These are phyloP conservation scores for Virgularia gustaviana DNA, from an alignment of 92 coral and sea anemone genomes.

Conservation along the genomic window DNA sequence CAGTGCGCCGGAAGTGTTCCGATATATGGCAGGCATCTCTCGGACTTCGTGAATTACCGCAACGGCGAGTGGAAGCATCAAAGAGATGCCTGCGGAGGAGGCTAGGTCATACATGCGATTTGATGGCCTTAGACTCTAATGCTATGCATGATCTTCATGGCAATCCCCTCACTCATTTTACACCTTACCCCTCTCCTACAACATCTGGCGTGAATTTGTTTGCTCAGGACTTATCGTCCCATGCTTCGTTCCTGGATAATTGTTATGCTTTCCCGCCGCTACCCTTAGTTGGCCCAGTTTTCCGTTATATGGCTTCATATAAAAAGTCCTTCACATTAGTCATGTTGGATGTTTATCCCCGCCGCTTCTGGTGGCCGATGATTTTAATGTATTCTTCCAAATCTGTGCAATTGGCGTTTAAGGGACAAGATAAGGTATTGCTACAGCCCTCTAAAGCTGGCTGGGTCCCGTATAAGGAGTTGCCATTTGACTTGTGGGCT, in stretches of 20 bases:
- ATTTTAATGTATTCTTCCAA: not conserved
- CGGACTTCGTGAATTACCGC: no score
- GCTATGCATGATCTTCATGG: no score
- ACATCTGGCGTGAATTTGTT: slow-evolving; percentile 21
- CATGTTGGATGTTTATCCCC: slow-evolving; percentile 9
- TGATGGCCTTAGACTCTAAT: no score
- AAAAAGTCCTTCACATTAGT: slow-evolving; percentile 21
- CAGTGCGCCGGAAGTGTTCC: no score
- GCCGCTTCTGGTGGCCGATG: slow-evolving; percentile 40
- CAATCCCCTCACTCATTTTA: slow-evolving; percentile 20
- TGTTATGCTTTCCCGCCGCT: slow-evolving; percentile 42
- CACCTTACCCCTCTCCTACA: slow-evolving; percentile 12
- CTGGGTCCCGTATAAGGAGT: not conserved
- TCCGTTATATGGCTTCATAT: slow-evolving; percentile 5
- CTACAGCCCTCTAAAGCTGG: slow-evolving; percentile 33
- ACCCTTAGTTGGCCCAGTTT: slow-evolving; percentile 24
- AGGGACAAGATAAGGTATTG: not conserved
- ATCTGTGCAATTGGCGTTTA: not conserved
- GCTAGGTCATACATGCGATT: no score
- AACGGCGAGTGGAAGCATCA: no score
- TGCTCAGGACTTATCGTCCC: slow-evolving; percentile 26
- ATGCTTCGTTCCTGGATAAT: no score
- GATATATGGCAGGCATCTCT: no score
- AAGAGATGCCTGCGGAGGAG: no score
- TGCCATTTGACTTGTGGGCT: no score